phyloP scores from a whole-genome alignment of 2,113 vertebrate genomes.

The Mormyrus lacerda region DNA sequence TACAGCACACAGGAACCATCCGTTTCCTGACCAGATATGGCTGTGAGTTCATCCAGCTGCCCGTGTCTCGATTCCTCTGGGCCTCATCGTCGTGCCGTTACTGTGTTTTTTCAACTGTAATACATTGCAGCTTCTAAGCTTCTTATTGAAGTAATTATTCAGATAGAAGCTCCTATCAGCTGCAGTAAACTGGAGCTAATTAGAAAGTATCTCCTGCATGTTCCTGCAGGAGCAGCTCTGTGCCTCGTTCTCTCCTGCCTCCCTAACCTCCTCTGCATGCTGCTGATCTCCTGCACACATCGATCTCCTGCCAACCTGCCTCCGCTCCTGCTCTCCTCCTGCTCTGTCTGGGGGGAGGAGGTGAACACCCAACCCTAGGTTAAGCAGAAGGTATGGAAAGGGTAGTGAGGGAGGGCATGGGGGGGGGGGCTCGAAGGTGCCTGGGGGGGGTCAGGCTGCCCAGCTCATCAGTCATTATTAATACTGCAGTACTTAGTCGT shows the following conservation, averaged over 20 bases:
- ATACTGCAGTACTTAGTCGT: background rate
- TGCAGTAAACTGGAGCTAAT: background rate
- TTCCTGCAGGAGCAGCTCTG: background rate
- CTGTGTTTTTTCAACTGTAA: background rate
- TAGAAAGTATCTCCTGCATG: background rate
- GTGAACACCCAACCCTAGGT: background rate
- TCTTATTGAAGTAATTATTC: background rate
- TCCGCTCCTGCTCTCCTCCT: background rate
- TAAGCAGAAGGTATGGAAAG: background rate
- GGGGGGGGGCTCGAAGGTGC: background rate
- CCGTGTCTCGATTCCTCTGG: background rate
- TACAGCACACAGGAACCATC: background rate
- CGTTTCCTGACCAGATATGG: background rate
- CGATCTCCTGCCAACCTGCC: background rate
- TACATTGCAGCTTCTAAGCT: background rate
- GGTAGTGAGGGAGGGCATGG: background rate
- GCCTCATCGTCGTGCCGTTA: background rate
- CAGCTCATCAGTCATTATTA: background rate
- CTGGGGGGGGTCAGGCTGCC: background rate
- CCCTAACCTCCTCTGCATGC: background rate
- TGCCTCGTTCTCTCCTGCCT: background rate
- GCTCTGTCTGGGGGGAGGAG: background rate
- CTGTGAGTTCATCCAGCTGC: background rate
- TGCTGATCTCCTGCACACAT: background rate
- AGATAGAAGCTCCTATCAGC: background rate